A percentile compares a stretch with the other conserved stretches of the same genome.
Conservation (phyloP, 2,113 vertebrate genomes). For the Hippocampus comes region DNA sequence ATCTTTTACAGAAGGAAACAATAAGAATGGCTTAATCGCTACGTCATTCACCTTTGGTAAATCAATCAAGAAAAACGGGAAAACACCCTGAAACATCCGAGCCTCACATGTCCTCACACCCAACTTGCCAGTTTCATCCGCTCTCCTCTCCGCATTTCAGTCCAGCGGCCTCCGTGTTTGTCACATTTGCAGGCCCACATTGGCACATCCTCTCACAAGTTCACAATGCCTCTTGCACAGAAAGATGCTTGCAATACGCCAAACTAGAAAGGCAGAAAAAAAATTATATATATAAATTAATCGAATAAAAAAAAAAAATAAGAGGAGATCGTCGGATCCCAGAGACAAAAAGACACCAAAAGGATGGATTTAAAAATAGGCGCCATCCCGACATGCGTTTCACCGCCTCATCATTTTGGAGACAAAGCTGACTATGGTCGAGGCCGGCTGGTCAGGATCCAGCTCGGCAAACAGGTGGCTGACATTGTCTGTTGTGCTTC, state of each 20-base stretch:
- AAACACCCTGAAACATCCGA: constrained; percentile 64
- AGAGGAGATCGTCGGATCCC: constrained; percentile 40
- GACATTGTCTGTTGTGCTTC: constrained; percentile 95
- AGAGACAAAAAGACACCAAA: constrained; percentile 43
- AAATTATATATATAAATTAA: constrained; percentile 36
- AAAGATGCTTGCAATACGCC: constrained; percentile 37
- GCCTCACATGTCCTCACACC: constrained; percentile 48
- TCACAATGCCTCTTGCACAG: constrained; percentile 73
- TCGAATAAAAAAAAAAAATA: neutral
- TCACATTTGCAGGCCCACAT: constrained; percentile 70
- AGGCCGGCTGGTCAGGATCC: constrained; percentile 87
- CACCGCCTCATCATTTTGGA: constrained; percentile 95
- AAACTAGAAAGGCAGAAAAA: constrained; percentile 50
- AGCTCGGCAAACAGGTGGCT: constrained; percentile 96
- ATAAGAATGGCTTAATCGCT: constrained; percentile 67
- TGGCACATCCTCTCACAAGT: constrained; percentile 75
- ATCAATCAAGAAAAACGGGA: constrained; percentile 61
- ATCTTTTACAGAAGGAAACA: constrained; percentile 65
- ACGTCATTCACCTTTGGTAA: constrained; percentile 74
- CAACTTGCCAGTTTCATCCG: constrained; percentile 46
- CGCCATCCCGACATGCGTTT: constrained; percentile 44
- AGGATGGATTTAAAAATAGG: constrained; percentile 36
- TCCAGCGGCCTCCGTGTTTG: constrained; percentile 56
- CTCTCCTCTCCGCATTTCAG: constrained; percentile 21
- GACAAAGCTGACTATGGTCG: constrained; percentile 91